Percentiles rank a stretch among this genome's conserved stretches.
Conservation (phyloP, 2,888 invertebrate species). For the Mystacides longicornis region DNA sequence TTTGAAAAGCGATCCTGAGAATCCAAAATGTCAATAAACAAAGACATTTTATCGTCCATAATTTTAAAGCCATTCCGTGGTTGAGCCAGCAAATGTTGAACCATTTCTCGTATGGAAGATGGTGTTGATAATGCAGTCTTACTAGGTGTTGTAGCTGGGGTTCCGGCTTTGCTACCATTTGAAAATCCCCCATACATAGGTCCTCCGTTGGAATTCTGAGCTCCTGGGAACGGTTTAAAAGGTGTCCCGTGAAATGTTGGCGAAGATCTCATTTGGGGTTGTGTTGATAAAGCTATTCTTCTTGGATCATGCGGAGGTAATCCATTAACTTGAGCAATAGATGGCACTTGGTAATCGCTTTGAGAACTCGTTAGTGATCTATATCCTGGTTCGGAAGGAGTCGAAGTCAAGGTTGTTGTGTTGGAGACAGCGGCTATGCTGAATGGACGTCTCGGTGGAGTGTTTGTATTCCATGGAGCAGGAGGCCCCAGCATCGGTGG, state of each 20-base stretch:
- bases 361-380: constrained; percentile 51
- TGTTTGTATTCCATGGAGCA: constrained; percentile 32
- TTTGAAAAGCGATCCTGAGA: constrained; percentile 75
- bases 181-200: constrained; percentile 44
- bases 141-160: constrained; percentile 26
- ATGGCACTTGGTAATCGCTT: constrained; percentile 55
- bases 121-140: constrained; percentile 40
- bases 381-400: constrained; percentile 45
- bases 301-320: constrained; percentile 40
- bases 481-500: constrained; percentile 30
- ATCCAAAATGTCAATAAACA: constrained; percentile 76
- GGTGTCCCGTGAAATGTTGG: constrained; percentile 57
- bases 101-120: constrained; percentile 61
- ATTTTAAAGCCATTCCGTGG: constrained; percentile 69
- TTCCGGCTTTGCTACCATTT: constrained; percentile 30
- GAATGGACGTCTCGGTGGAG: constrained; percentile 33
- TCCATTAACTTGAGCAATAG: constrained; percentile 42
- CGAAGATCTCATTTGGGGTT: constrained; percentile 48
- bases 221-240: constrained; percentile 38
- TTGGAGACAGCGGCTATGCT: constrained; percentile 34
- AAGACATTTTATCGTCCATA: constrained; percentile 68
- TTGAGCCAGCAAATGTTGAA: constrained; percentile 59
- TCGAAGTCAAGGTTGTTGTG: constrained; percentile 29
- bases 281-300: constrained; percentile 35
- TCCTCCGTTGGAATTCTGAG: constrained; percentile 35